A percentile compares a stretch with the other conserved stretches of the same genome.
These are phyloP conservation scores for Hestina assimilis DNA, from an alignment of 1,140 invertebrate species.

Conservation along the genomic window DNA sequence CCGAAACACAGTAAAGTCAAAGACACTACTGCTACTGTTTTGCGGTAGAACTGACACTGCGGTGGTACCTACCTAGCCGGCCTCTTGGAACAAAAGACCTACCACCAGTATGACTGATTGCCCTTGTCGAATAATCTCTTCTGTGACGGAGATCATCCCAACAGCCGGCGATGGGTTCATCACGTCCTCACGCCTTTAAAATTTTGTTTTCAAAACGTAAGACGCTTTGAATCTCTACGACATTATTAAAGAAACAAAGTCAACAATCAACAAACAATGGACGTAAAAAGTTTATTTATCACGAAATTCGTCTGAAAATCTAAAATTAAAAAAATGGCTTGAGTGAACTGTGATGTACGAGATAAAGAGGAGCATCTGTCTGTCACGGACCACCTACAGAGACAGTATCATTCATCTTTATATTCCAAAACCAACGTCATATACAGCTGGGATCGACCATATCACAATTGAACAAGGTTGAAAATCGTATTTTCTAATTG, in stretches of 20 bases:
- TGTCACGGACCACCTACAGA: constrained; percentile 67
- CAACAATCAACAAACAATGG: constrained; percentile 19
- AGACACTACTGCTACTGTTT: too few relatives aligned
- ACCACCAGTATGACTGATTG: too few relatives aligned
- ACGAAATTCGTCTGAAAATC: constrained; percentile 28
- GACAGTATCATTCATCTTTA: constrained; percentile 57
- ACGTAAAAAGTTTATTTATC: constrained; percentile 20
- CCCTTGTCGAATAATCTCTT: too few relatives aligned
- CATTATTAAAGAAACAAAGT: constrained; percentile 1
- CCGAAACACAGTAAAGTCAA: too few relatives aligned
- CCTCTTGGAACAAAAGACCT: too few relatives aligned
- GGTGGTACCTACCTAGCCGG: too few relatives aligned
- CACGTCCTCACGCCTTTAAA: too few relatives aligned
- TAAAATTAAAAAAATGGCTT: constrained; percentile 51
- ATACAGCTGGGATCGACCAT: constrained; percentile 14
- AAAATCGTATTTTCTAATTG: constrained; percentile 4
- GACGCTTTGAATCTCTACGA: too few relatives aligned
- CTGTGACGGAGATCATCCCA: too few relatives aligned
- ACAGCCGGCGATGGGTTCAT: too few relatives aligned
- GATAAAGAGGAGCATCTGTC: constrained; percentile 61
- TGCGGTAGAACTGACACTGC: too few relatives aligned
- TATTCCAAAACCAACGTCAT: constrained; percentile 12
- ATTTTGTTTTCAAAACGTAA: too few relatives aligned
- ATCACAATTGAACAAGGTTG: constrained; percentile 1
- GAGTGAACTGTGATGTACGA: constrained; percentile 45